Percentiles rank a stretch among this genome's conserved stretches.
phyloP scores from a whole-genome alignment of 2,888 invertebrate genomes.

The Thecophora atra region DNA sequence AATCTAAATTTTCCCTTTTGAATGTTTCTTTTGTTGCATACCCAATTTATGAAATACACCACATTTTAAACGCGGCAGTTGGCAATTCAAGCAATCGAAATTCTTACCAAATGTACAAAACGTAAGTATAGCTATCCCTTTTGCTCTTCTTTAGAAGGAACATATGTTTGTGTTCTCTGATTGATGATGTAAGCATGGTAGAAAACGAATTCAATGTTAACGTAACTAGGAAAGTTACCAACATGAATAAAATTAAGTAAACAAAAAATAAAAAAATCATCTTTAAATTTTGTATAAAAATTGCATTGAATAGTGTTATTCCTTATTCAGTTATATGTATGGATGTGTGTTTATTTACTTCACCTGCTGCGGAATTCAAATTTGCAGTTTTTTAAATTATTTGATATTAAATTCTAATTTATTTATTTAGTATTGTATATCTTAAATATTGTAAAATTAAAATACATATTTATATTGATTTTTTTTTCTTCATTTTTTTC shows the following conservation, averaged over 20 bases:
- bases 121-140: no score
- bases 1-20: no score
- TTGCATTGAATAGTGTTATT: slow-evolving; percentile 9
- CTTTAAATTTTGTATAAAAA: background rate
- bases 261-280: slow-evolving; percentile 9
- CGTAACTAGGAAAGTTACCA: background rate
- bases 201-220: no score
- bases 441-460: background rate
- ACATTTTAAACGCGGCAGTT: no score
- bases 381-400: slow-evolving; percentile 13
- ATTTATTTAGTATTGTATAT: background rate
- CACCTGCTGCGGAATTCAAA: slow-evolving; percentile 10
- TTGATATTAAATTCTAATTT: slow-evolving; percentile 8
- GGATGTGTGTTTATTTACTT: slow-evolving; percentile 7
- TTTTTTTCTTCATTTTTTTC: background rate
- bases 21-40: no score
- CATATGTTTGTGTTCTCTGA: no score
- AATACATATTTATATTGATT: background rate
- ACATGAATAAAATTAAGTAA: background rate
- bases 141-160: no score
- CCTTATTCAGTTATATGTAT: no score
- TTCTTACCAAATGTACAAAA: no score
- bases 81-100: no score
- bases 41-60: no score
- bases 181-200: no score